Conservation (phyloP, 2,113 vertebrate species). For the Campylorhamphus procurvoides region DNA sequence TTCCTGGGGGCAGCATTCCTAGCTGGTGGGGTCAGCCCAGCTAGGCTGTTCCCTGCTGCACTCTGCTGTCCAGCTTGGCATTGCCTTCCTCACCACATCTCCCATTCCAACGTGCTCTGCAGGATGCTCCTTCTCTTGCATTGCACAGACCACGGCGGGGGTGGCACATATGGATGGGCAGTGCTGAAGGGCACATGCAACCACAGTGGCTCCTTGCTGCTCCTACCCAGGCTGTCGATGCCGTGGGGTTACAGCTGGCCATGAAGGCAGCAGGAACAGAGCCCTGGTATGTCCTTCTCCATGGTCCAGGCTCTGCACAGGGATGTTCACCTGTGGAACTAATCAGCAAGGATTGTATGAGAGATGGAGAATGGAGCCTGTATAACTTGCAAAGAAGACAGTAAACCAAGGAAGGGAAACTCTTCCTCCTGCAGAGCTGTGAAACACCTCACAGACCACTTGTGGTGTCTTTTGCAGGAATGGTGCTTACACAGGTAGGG, state of each 20-base stretch:
- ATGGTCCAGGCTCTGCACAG: not conserved
- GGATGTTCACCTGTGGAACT: rapidly evolving
- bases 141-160: rapidly evolving
- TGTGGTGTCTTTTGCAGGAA: not conserved
- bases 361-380: not conserved
- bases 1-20: not conserved
- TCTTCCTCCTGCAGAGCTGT: not conserved
- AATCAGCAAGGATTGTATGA: not conserved
- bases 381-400: not conserved
- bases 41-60: not conserved
- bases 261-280: rapidly evolving
- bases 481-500: not conserved
- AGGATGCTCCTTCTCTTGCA: rapidly evolving
- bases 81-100: not conserved
- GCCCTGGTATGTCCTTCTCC: rapidly evolving
- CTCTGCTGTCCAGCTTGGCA: not conserved
- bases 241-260: not conserved
- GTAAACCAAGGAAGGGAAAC: not conserved
- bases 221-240: not conserved
- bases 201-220: not conserved
- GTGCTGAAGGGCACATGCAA: rapidly evolving
- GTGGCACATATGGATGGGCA: no score
- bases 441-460: not conserved
- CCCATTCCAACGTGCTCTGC: not conserved
- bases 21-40: not conserved